A percentile compares a stretch with the other conserved stretches of the same genome.
Conservation (phyloP, 1,140 invertebrate species). For the Adoxophyes honmai region DNA sequence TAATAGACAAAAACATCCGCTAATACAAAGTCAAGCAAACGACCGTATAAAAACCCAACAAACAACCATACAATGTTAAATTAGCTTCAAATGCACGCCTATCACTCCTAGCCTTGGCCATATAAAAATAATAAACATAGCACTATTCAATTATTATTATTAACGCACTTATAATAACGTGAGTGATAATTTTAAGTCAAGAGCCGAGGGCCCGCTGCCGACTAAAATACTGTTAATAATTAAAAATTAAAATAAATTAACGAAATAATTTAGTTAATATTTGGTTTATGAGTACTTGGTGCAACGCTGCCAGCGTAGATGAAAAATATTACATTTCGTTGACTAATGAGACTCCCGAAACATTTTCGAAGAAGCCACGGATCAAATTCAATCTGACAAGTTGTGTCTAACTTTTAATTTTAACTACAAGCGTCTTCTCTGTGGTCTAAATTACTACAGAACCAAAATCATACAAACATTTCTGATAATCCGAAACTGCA, state of each 20-base stretch:
- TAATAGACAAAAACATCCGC: too few species aligned
- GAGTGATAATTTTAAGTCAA: constrained; percentile 2
- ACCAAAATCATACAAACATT: too few species aligned
- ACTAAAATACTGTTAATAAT: constrained; percentile 12
- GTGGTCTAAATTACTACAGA: too few species aligned
- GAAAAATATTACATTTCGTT: too few species aligned
- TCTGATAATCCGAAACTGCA: too few species aligned
- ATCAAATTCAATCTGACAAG: too few species aligned
- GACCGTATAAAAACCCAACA: too few species aligned
- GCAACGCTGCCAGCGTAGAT: background rate
- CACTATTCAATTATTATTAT: constrained; percentile 10
- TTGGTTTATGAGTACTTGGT: constrained; percentile 12
- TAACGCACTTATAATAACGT: background rate
- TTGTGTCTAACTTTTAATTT: too few species aligned
- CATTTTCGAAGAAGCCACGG: too few species aligned
- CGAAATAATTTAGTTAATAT: constrained; percentile 7
- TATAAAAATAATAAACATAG: background rate
- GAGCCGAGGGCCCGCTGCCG: constrained; percentile 1
- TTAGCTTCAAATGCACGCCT: constrained; percentile 7
- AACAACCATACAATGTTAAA: background rate
- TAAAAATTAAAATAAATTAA: constrained; percentile 6
- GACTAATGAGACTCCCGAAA: too few species aligned
- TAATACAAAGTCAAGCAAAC: too few species aligned
- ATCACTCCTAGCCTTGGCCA: constrained; percentile 1
- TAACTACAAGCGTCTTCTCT: too few species aligned